Percentiles rank a stretch among this genome's conserved stretches.
phyloP scores from a whole-genome alignment of 1,140 invertebrate genomes.

The Pogonus chalceus region DNA sequence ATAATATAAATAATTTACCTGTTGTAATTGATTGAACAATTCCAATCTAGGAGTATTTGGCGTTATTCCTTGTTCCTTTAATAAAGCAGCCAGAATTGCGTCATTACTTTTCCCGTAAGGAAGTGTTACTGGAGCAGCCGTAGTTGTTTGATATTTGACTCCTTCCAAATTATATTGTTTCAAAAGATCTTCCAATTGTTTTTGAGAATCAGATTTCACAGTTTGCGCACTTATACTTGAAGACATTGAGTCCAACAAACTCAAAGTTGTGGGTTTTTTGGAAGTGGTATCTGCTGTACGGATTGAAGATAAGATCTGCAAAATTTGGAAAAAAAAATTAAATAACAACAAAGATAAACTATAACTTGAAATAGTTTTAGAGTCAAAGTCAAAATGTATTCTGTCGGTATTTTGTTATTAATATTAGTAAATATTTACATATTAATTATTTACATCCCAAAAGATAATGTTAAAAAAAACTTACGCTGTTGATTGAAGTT shows the following conservation, averaged over 20 bases:
- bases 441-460: no score
- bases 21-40: constrained; percentile 38
- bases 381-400: no score
- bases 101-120: constrained; percentile 47
- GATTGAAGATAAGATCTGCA: background rate
- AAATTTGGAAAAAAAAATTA: no score
- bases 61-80: constrained; percentile 56
- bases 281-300: background rate
- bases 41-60: constrained; percentile 49
- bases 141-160: constrained; percentile 15
- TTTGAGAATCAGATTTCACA: constrained; percentile 2
- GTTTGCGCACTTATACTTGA: constrained; percentile 11
- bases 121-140: background rate
- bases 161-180: constrained; percentile 23
- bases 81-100: constrained; percentile 50
- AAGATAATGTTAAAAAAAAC: no score
- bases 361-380: no score
- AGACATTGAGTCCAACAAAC: constrained; percentile 6
- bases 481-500: no score
- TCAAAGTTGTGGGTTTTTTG: background rate
- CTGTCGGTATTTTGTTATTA: no score
- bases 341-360: no score
- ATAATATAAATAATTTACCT: constrained; percentile 38
- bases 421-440: no score
- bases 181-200: constrained; percentile 22